A percentile compares a stretch with the other conserved stretches of the same genome.
These are phyloP conservation scores for Trichoplusia ni DNA, from an alignment of 1,140 invertebrate genomes.

Conservation along the genomic window DNA sequence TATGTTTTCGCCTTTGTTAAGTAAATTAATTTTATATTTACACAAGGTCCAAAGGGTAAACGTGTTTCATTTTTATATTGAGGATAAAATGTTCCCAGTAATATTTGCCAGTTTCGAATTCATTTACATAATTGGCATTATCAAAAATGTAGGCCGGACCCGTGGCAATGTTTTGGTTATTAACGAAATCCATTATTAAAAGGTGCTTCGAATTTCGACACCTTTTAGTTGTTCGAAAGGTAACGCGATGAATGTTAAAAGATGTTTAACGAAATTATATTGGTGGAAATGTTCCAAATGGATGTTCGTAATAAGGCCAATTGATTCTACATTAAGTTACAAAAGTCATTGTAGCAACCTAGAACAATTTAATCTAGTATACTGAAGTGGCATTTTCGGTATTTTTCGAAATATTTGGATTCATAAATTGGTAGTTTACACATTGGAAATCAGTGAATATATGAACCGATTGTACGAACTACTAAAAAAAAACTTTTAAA, in stretches of 20 bases:
- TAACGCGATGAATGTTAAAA: not conserved
- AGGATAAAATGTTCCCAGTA: not conserved
- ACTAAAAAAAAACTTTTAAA: too few relatives aligned
- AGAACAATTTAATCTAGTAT: too few relatives aligned
- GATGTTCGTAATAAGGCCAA: too few relatives aligned
- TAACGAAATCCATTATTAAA: not conserved
- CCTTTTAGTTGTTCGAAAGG: not conserved
- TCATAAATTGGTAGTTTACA: too few relatives aligned
- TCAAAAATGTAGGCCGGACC: not conserved
- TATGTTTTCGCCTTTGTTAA: not conserved
- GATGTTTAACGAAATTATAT: not conserved
- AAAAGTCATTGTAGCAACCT: too few relatives aligned
- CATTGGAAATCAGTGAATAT: too few relatives aligned
- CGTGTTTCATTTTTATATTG: not conserved
- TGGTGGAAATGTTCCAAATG: too few relatives aligned
- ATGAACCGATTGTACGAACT: too few relatives aligned
- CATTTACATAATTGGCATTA: conserved; percentile 2
- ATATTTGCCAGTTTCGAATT: not conserved
- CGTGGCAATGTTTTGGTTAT: not conserved
- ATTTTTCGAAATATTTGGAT: too few relatives aligned
- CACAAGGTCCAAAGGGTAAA: not conserved
- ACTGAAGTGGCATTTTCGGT: too few relatives aligned
- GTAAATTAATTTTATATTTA: not conserved
- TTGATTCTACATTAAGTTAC: too few relatives aligned
- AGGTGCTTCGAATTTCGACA: not conserved